Base-by-base conservation (phyloP, 2,888 invertebrate genomes). In the Macaria notata region DNA sequence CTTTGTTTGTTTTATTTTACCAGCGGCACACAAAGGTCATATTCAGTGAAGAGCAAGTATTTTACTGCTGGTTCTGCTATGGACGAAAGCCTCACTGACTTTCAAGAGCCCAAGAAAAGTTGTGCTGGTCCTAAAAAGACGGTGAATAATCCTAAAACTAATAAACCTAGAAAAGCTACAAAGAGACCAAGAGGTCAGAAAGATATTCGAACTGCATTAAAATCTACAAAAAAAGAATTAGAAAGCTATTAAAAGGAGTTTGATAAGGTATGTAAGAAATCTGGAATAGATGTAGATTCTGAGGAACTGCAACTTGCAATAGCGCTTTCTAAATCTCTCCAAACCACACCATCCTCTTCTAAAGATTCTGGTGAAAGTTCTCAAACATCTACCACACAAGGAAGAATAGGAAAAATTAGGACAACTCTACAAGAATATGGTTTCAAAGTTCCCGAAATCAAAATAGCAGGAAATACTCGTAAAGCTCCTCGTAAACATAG, bases 241-340 rank as follows among this genome's bases (percentile, higher is more conserved):
- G 64, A 88, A 53, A 65, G 79, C 29, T 92, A 89, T 70, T 73
- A 86, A 6, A 81, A 86, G 57, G 78, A 84, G 61, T 92, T 84
- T 82, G 85, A 84, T 68, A 79, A 72, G 71, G 85, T 90, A 60
- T 93, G 86, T 65, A 81, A 79, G 58, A 71, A 79, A 62, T 82
- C 80, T 53, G 89, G 89, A 1, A 70, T 87, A 51, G 94, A 94
- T 75, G 83, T 94, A 46, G 93, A 94, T 83, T 84, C 93, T 0
- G 94, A 95, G 68, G 93, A 95, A 65, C 80, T 95, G 61, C 94
- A 94, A 75, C 71, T 95, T 78, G 95, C 94, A 45, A 85, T 95
- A 66, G 94, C 94, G 9, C 75, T 95, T 57, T 95, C 95, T 3
- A 93, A 92, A 72, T 95, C 95, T 0, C 74, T 92, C 4, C 75